A percentile compares a stretch with the other conserved stretches of the same genome.
These are phyloP conservation scores for Neodiprion fabricii DNA, from an alignment of 1,140 invertebrate species.

Conservation along the genomic window DNA sequence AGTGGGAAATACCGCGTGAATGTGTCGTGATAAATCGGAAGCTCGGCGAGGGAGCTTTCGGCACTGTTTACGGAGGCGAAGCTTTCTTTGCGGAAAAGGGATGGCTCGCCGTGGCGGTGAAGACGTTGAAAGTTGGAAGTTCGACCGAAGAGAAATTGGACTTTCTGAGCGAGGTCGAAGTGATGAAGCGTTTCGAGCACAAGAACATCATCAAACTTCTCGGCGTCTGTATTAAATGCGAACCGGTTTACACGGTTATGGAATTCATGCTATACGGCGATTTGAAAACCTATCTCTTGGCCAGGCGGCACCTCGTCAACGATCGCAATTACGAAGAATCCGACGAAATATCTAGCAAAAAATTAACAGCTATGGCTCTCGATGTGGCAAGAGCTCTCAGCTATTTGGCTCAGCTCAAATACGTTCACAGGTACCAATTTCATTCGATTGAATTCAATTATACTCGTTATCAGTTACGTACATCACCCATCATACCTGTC, in stretches of 20 bases:
- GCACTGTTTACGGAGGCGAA: slow-evolving; percentile 87
- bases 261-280: slow-evolving; percentile 95
- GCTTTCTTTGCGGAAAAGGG: slow-evolving; percentile 71
- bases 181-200: slow-evolving; percentile 92
- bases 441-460: background rate
- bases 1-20: slow-evolving; percentile 87
- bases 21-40: slow-evolving; percentile 89
- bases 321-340: slow-evolving; percentile 69
- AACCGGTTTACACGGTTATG: slow-evolving; percentile 90
- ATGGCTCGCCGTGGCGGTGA: slow-evolving; percentile 91
- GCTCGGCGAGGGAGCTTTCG: slow-evolving; percentile 89
- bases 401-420: slow-evolving; percentile 80
- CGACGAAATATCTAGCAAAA: slow-evolving; percentile 79
- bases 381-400: slow-evolving; percentile 86
- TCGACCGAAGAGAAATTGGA: slow-evolving; percentile 88
- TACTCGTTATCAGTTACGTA: background rate
- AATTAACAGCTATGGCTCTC: slow-evolving; percentile 83
- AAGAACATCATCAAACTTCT: slow-evolving; percentile 88
- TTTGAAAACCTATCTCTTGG: slow-evolving; percentile 86
- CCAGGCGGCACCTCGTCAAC: slow-evolving; percentile 81
- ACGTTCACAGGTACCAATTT: slow-evolving; percentile 72
- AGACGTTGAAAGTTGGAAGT: slow-evolving; percentile 85
- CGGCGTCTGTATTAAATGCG: slow-evolving; percentile 83
- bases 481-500: no score
- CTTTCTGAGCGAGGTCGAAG: slow-evolving; percentile 90